These are phyloP conservation scores for Acrobasis repandana DNA, from an alignment of 2,888 invertebrate genomes.

Conservation along the genomic window DNA sequence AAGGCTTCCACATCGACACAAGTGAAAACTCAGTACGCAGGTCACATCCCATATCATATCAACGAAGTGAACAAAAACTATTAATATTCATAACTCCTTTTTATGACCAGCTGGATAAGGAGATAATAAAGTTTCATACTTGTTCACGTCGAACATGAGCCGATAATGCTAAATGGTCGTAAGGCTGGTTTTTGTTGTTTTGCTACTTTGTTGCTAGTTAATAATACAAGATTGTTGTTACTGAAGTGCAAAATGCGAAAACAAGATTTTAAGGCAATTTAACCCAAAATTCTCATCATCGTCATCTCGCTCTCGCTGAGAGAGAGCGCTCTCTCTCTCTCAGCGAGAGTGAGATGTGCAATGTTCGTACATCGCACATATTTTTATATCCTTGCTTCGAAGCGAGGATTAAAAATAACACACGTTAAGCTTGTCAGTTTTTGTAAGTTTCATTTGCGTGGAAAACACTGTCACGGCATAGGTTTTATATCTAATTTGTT, in stretches of 20 bases:
- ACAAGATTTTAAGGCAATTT: too few relatives aligned
- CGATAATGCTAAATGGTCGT: constrained; percentile 13
- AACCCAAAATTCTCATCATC: too few relatives aligned
- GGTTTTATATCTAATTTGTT: neutral
- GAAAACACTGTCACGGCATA: neutral
- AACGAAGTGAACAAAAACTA: neutral
- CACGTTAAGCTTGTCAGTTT: too few relatives aligned
- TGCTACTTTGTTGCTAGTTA: constrained; percentile 8
- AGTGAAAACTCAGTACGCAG: neutral
- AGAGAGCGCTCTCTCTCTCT: too few relatives aligned
- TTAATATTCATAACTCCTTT: constrained; percentile 12
- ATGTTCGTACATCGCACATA: too few relatives aligned
- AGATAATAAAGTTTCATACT: constrained; percentile 12
- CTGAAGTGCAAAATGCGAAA: too few relatives aligned
- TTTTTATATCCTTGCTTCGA: too few relatives aligned
- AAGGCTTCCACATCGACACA: neutral
- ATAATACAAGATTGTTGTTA: too few relatives aligned
- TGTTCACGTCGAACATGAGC: constrained; percentile 8
- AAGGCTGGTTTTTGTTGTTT: constrained; percentile 9
- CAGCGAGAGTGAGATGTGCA: too few relatives aligned
- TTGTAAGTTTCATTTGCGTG: too few relatives aligned
- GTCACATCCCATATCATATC: constrained; percentile 18
- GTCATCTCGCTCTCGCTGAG: too few relatives aligned
- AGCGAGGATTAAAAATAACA: too few relatives aligned
- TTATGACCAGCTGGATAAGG: constrained; percentile 1